Evolutionary conservation across 1,140 invertebrate genomes (phyloP), one percentile per base, ranked within the genome.

Genomic region (Drosophila arizonae): DNA sequence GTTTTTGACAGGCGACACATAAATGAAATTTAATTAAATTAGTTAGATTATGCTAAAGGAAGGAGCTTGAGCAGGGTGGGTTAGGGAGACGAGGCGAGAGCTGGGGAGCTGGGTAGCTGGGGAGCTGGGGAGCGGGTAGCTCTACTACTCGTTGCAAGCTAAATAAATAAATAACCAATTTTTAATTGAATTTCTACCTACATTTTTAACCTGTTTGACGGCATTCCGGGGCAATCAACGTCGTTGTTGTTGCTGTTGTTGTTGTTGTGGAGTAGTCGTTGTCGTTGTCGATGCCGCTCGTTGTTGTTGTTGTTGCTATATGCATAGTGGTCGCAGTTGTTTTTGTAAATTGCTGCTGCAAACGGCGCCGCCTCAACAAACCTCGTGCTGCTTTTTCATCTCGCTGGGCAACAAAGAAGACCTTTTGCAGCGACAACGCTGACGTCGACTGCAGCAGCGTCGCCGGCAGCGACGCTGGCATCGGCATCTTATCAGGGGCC

Each of bases 121-220:
- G 43, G 48, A 45, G 36, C 30, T 36, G 45, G 70, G 46, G 30
- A 48, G 45, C 43, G 55, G 54, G 36, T 62, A 15, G 39, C 72
- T 69, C 74, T 81, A 41, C 74, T 81, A 28, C 81, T 86, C 75
- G 77, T 76, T 86, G 84, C 82, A 87, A 88, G 82, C 81, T 87
- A 87, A 88, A 88, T 82, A 90, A 90, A 90, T 90, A 90, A 89
- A 90, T 90, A 90, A 88, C 88, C 77, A 90, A 90, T 90, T 90
- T 90, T 88, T 90, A 90, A 90, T 90, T 84, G 87, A 90, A 90
- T 90, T 90, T 88, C 87, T 90, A 90, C 87, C 87, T 90, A 90
- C 80, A 90, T 90, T 90, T 90, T 90, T 88, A 90, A 90, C 87
- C 87, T 88, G 87, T 90, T 90, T 90, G 87, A 90, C 82, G 77